Evolutionary conservation across 2,888 invertebrate species (phyloP).

Genomic region (Volucella inflata): DNA sequence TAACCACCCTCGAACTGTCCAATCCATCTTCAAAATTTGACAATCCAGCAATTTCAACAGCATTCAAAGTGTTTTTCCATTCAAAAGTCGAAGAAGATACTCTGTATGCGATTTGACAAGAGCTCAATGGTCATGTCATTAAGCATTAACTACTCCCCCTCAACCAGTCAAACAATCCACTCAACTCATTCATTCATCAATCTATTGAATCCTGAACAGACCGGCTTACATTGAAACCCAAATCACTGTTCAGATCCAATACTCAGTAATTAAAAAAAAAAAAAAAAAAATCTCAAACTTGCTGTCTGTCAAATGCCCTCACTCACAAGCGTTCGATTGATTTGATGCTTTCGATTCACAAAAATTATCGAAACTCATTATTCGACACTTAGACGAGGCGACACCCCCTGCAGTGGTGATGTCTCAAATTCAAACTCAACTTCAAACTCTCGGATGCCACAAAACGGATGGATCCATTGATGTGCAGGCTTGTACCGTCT

Average conservation of each 20-base stretch:
- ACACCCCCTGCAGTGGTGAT: slow-evolving; percentile 50
- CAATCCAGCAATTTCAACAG: slow-evolving; percentile 24
- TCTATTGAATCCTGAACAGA: slow-evolving; percentile 18
- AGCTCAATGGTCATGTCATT: slow-evolving; percentile 60
- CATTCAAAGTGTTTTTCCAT: background rate
- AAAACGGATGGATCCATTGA: slow-evolving; percentile 33
- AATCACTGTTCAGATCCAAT: slow-evolving; percentile 29
- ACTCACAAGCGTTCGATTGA: slow-evolving; percentile 50
- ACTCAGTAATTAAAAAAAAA: slow-evolving; percentile 41
- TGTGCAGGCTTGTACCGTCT: slow-evolving; percentile 45
- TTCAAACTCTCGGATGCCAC: slow-evolving; percentile 18
- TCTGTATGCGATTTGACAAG: slow-evolving; percentile 51
- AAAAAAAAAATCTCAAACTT: slow-evolving; percentile 15
- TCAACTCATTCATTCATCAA: slow-evolving; percentile 45
- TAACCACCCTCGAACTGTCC: slow-evolving; percentile 54
- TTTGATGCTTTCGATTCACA: slow-evolving; percentile 27
- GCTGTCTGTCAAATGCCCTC: slow-evolving; percentile 63
- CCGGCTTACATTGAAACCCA: slow-evolving; percentile 25
- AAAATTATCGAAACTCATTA: slow-evolving; percentile 60
- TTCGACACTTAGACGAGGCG: slow-evolving; percentile 45
- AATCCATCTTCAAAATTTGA: slow-evolving; percentile 19
- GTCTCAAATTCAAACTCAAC: background rate
- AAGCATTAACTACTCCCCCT: slow-evolving; percentile 62
- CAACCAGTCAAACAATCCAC: slow-evolving; percentile 17
- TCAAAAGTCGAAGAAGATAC: background rate